These are phyloP conservation scores for Melipona beecheii DNA, from an alignment of 2,888 invertebrate species.

Conservation along the genomic window DNA sequence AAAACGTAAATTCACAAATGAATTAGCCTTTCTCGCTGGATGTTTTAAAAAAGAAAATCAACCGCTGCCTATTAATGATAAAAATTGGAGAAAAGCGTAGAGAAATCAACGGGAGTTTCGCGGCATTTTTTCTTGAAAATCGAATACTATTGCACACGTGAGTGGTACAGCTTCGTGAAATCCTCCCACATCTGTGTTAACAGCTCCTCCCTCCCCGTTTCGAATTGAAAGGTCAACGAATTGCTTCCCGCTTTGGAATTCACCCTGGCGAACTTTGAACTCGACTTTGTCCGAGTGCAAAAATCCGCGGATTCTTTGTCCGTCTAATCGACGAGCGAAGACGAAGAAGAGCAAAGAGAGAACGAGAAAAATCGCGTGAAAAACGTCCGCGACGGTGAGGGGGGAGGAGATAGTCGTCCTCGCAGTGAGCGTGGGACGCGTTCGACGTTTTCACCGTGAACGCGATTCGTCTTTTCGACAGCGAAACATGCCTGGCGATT, in stretches of 20 bases:
- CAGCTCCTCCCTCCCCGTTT: background rate
- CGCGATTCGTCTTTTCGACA: background rate
- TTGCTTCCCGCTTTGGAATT: conserved; percentile 3
- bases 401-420: conserved; percentile 34
- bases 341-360: background rate
- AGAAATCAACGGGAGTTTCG: background rate
- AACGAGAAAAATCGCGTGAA: background rate
- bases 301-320: background rate
- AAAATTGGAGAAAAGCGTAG: background rate
- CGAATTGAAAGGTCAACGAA: conserved; percentile 8
- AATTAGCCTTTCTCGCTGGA: too few species aligned
- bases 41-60: too few species aligned
- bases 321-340: background rate
- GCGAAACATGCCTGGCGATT: background rate
- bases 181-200: background rate
- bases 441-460: background rate
- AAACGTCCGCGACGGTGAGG: background rate
- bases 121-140: background rate
- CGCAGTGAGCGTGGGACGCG: background rate
- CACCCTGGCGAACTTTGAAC: background rate
- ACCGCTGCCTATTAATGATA: background rate
- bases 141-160: background rate
- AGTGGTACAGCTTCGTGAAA: background rate
- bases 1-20: too few species aligned
- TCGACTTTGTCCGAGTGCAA: background rate